These are phyloP conservation scores for Drosophila cognata DNA, from an alignment of 2,888 invertebrate genomes.

Conservation along the genomic window DNA sequence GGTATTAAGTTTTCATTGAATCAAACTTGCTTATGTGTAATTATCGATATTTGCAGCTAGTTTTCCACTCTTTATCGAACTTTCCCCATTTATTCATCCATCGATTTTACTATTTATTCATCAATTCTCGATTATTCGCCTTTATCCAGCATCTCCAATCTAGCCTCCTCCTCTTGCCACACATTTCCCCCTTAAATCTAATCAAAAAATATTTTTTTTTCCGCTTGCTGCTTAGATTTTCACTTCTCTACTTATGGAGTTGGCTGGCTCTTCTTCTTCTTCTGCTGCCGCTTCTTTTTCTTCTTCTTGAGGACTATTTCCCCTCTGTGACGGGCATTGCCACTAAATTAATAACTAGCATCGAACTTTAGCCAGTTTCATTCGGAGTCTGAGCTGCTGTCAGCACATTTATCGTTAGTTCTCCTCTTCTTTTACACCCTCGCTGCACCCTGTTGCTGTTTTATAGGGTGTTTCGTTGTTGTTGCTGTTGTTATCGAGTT, in stretches of 20 bases:
- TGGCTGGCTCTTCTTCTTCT: not conserved
- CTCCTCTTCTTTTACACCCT: not conserved
- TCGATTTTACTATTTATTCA: not conserved
- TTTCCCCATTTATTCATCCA: not conserved
- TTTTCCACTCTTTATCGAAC: not conserved
- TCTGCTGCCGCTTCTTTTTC: not conserved
- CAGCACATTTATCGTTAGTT: slow-evolving; percentile 30
- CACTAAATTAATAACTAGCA: slow-evolving; percentile 44
- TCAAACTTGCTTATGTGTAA: not conserved
- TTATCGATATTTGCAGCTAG: not conserved
- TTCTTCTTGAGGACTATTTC: not conserved
- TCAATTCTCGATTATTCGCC: not conserved
- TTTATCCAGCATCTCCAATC: not conserved
- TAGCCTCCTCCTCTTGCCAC: not conserved
- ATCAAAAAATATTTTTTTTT: not conserved
- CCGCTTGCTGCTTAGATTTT: slow-evolving; percentile 7
- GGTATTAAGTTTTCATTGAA: not conserved
- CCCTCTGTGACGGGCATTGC: not conserved
- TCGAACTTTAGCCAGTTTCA: slow-evolving; percentile 30
- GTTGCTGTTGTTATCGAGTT: slow-evolving; percentile 45
- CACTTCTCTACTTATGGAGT: not conserved
- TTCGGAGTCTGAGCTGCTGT: slow-evolving; percentile 22
- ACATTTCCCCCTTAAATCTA: not conserved
- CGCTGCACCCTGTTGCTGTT: not conserved
- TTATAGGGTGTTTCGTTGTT: slow-evolving; percentile 32